phyloP scores from a whole-genome alignment of 2,888 invertebrate genomes.

The Melieria crassipennis region DNA sequence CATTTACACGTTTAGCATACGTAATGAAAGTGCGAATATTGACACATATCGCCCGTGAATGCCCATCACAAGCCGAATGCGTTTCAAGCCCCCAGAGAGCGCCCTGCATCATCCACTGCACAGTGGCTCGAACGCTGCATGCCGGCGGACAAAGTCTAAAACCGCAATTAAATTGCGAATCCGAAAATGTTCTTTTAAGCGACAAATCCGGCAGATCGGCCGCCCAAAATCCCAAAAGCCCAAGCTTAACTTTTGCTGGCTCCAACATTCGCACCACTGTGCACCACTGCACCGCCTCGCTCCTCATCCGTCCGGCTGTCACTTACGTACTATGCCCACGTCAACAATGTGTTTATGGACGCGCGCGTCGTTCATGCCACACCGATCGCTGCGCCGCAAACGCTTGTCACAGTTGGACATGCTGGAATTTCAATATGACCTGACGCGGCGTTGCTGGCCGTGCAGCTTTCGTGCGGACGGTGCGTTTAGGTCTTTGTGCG shows the following conservation, averaged over 20 bases:
- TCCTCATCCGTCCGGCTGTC: no score
- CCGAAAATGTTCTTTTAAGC: no score
- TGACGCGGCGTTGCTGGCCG: background rate
- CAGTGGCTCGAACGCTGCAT: background rate
- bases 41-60: slow-evolving; percentile 28
- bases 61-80: background rate
- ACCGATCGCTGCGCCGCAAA: slow-evolving; percentile 12
- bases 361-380: background rate
- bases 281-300: no score
- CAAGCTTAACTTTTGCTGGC: background rate
- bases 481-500: no score
- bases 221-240: background rate
- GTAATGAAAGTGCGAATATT: slow-evolving; percentile 36
- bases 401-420: slow-evolving; percentile 23
- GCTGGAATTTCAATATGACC: slow-evolving; percentile 27
- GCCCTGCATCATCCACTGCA: no score
- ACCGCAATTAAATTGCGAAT: background rate
- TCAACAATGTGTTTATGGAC: slow-evolving; percentile 8
- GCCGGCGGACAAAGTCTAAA: background rate
- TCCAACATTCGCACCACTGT: no score
- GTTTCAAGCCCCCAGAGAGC: no score
- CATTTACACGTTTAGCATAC: slow-evolving; percentile 29
- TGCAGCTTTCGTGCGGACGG: no score
- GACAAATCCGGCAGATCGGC: background rate
- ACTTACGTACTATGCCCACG: background rate